phyloP scores from a whole-genome alignment of 2,113 vertebrate species.

The Lanius collurio region DNA sequence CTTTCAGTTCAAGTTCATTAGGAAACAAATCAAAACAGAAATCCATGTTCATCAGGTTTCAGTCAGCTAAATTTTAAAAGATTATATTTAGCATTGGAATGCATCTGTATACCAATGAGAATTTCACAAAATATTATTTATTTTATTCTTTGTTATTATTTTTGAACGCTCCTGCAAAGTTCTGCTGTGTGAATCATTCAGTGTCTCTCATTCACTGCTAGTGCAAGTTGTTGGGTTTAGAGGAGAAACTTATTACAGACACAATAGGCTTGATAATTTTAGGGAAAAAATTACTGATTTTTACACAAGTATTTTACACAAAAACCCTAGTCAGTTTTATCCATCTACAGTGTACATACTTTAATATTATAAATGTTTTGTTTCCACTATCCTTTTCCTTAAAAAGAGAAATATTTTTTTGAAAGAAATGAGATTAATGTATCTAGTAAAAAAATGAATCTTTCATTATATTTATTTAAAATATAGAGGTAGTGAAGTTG shows the following conservation, averaged over 20 bases:
- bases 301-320: background rate
- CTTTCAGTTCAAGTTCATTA: conserved; percentile 64
- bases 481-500: background rate
- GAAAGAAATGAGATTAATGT: background rate
- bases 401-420: background rate
- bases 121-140: background rate
- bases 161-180: background rate
- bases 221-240: background rate
- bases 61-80: conserved; percentile 7
- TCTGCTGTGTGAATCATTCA: background rate
- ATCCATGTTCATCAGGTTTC: conserved; percentile 58
- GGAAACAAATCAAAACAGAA: conserved; percentile 57
- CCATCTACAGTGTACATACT: background rate
- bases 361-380: background rate
- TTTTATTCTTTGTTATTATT: background rate
- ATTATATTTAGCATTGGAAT: conserved; percentile 22
- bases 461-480: background rate
- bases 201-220: background rate
- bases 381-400: background rate
- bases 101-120: background rate
- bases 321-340: background rate
- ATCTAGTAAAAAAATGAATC: background rate
- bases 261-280: background rate
- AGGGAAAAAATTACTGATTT: background rate
- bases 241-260: background rate